Base-by-base conservation (phyloP, 2,888 invertebrate species). In the Cerceris ruficornis region DNA sequence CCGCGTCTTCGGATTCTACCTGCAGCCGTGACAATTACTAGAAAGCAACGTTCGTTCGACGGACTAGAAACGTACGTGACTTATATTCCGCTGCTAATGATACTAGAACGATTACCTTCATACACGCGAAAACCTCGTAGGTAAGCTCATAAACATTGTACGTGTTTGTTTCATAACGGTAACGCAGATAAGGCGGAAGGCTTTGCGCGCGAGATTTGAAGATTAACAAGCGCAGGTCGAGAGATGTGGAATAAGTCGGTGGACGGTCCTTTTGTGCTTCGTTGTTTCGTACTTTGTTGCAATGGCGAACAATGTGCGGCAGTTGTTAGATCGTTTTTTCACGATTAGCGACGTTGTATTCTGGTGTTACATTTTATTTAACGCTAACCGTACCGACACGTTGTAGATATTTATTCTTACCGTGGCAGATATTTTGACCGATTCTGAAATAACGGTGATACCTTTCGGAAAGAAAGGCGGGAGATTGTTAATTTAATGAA, bases 71-170 rank as follows among this genome's bases (percentile, higher is more conserved):
- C 69, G 65, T 69, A 75, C 75, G 78, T 75, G 81, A 67, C 82
- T 82, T 69, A 75, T 79, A 71, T 67, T 43, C 69, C 71, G 17
- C 62, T 68, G 82, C 67, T 84, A 81, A 83, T 84, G 79, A 83
- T 79, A 83, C 76, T 57, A 65, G 69, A 77, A 52, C 75, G 73
- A 83, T 83, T 84, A 79, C 84, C 64, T 11, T 58, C 28, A 68
- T 55, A 46, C 83, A 83, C 83, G 83, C 83, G 82, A 83, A 84
- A 76, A 65, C 69, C 83, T 83, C 83, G 83, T 83, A 83, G 76
- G 69, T 84, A 83, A 79, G 69, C 83, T 79, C 76, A 68, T 84
- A 81, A 83, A 75, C 76, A 75, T 68, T 57, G 43, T 67, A 61
- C 58, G 64, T 52, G 55, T 65, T 46, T 43, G 74, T 70, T 67